These are phyloP conservation scores for Syngnathus rostellatus DNA, from an alignment of 2,797 vertebrate genomes.

Conservation along the genomic window DNA sequence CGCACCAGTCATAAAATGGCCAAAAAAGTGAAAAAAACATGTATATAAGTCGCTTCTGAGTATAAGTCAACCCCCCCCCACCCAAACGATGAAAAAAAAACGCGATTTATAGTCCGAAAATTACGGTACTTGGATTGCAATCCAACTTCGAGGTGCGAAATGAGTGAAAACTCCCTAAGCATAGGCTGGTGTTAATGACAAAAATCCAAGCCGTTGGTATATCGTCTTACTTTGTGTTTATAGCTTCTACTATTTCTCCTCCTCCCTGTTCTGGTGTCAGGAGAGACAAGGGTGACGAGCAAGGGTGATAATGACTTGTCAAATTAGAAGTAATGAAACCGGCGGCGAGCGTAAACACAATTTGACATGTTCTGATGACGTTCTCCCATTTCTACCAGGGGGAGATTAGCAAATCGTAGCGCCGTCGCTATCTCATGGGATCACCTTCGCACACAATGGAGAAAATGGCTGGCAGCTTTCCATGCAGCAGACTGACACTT, in stretches of 20 bases:
- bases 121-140: background rate
- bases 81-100: too few relatives aligned
- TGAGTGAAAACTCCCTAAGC: background rate
- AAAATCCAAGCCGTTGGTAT: slow-evolving; percentile 30
- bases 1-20: too few relatives aligned
- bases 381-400: slow-evolving; percentile 65
- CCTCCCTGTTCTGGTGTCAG: slow-evolving; percentile 36
- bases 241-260: slow-evolving; percentile 40
- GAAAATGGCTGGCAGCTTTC: slow-evolving; percentile 44
- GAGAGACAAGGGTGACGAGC: slow-evolving; percentile 48
- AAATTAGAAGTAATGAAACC: slow-evolving; percentile 70
- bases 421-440: slow-evolving; percentile 54
- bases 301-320: slow-evolving; percentile 70
- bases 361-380: slow-evolving; percentile 63
- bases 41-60: too few relatives aligned
- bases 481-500: slow-evolving; percentile 36
- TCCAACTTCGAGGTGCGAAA: background rate
- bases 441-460: slow-evolving; percentile 51
- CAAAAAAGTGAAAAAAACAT: too few relatives aligned
- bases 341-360: slow-evolving; percentile 67
- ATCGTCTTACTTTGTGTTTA: slow-evolving; percentile 37
- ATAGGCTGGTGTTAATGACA: slow-evolving; percentile 17
- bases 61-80: too few relatives aligned
- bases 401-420: slow-evolving; percentile 68
- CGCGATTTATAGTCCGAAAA: too few relatives aligned